These are phyloP conservation scores for Loxodonta africana DNA, from an alignment of 2,113 vertebrate species.

Conservation along the genomic window DNA sequence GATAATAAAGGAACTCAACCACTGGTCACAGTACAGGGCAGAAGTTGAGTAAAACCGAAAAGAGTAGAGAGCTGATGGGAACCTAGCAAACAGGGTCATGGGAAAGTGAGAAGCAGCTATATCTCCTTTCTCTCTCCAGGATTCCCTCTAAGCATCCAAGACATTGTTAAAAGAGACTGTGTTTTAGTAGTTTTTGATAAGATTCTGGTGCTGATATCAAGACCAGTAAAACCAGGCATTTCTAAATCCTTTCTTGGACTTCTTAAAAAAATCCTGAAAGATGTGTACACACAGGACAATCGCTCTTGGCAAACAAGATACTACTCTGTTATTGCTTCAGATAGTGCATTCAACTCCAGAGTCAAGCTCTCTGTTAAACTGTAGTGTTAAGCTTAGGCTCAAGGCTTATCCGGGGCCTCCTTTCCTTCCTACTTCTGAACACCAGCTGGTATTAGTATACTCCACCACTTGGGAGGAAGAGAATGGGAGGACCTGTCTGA, in stretches of 20 bases:
- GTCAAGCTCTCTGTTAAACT: neutral
- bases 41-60: neutral
- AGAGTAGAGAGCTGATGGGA: neutral
- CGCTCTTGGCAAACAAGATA: neutral
- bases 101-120: neutral
- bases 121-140: neutral
- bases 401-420: neutral
- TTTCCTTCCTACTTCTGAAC: neutral
- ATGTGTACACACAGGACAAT: neutral
- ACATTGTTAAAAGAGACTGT: neutral
- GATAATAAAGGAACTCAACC: neutral
- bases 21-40: neutral
- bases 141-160: neutral
- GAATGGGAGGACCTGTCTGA: neutral
- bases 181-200: neutral
- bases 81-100: neutral
- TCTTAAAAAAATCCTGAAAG: neutral
- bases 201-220: neutral
- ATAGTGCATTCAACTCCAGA: neutral
- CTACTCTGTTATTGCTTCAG: no score
- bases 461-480: neutral
- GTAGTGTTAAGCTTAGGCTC: neutral
- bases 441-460: neutral
- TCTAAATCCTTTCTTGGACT: neutral
- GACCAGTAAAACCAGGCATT: neutral